Conservation (phyloP, 2,888 invertebrate genomes). For the Ormyrus pomaceus region DNA sequence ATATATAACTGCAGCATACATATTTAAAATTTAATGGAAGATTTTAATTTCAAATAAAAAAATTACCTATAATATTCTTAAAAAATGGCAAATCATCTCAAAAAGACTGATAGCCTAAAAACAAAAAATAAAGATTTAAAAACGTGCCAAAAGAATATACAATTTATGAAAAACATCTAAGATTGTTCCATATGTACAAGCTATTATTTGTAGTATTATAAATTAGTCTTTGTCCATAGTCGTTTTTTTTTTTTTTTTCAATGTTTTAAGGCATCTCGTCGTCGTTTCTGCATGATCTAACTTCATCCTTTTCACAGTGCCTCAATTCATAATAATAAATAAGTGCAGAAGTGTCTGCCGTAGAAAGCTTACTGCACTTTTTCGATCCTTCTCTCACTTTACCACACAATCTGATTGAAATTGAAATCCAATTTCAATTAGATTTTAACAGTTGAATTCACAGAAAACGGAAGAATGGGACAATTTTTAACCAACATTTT, state of each 20-base stretch:
- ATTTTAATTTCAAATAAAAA: slow-evolving; percentile 47
- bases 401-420: slow-evolving; percentile 43
- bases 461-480: slow-evolving; percentile 49
- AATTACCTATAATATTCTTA: slow-evolving; percentile 46
- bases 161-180: slow-evolving; percentile 50
- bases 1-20: slow-evolving; percentile 46
- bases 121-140: slow-evolving; percentile 51
- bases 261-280: slow-evolving; percentile 55
- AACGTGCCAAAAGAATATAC: slow-evolving; percentile 52
- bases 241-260: slow-evolving; percentile 50
- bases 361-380: slow-evolving; percentile 31
- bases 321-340: slow-evolving; percentile 43
- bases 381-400: slow-evolving; percentile 36
- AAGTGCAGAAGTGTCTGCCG: slow-evolving; percentile 40
- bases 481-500: slow-evolving; percentile 32
- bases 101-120: slow-evolving; percentile 45
- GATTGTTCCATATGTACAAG: slow-evolving; percentile 53
- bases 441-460: slow-evolving; percentile 33
- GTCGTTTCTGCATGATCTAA: slow-evolving; percentile 47
- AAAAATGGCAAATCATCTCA: slow-evolving; percentile 39
- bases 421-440: no score
- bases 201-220: slow-evolving; percentile 49
- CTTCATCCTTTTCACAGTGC: slow-evolving; percentile 50
- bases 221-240: slow-evolving; percentile 53
- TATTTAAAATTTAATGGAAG: slow-evolving; percentile 49